Base-by-base conservation (phyloP, 2,888 invertebrate species). In the Nemoura dubitans region DNA sequence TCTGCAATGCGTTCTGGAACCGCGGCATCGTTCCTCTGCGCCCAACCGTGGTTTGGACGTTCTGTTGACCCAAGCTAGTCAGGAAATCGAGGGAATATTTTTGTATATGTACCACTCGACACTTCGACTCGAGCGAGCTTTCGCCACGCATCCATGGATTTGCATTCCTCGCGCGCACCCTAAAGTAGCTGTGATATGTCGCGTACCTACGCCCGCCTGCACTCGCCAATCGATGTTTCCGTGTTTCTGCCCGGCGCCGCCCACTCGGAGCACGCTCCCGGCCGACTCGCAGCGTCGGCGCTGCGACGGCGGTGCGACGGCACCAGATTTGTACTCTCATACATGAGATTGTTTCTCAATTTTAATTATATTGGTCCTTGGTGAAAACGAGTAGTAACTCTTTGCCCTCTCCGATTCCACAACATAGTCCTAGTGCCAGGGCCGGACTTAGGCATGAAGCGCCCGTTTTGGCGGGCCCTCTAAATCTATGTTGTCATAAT, bases 51-150 rank as follows among this genome's bases (percentile, higher is more conserved):
- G 59, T 59, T 59, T 59, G 10, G 59, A 59, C 2, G 59, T 78
- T 59, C 16, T 81, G 81, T 30, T 81, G 81, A 81, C 29, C 30
- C 81, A 81, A 28, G 30, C 29, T 81, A 81, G 28, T 81, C 28
- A 81, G 81, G 36, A 81, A 30, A 21, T 81, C 16, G 28, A 21
- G 25, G 81, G 59, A 14, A 21, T 59, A 59, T 59, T 59, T 59
- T 59, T 59, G 59, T 59, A 59, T 21, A 59, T 59, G n/a, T n/a
- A n/a, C n/a, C n/a, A 59, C 3, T 36, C 10, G 36, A 36, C 59
- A 59, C 59, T 1, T 59, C 21, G 59, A 59, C 16, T 21, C 6
- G 16, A 21, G 59, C 59, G 21, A 59, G 59, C 59, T 10, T 21
- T 59, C 21, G 59, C 2, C 59, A 10, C 14, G 59, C 59, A 59